Evolutionary conservation across 2,113 vertebrate species (phyloP).

Genomic region (Lophura nycthemera): DNA sequence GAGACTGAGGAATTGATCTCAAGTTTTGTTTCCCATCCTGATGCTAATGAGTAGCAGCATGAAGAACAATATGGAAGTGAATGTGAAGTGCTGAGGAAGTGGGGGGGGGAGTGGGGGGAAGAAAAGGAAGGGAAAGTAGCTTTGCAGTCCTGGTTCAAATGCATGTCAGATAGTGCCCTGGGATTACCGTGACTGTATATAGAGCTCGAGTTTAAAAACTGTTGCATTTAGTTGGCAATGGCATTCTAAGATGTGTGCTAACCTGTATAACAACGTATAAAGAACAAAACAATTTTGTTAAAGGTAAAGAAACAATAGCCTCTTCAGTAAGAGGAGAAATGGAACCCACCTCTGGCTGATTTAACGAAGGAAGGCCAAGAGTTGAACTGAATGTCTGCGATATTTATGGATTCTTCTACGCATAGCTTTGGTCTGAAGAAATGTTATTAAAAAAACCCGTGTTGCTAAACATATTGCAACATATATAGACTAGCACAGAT

Average conservation of each 20-base stretch:
- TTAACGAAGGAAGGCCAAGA: neutral
- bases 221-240: neutral
- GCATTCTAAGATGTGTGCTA: neutral
- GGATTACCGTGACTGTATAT: neutral
- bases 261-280: neutral
- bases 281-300: neutral
- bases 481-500: too few species aligned
- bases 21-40: neutral
- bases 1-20: neutral
- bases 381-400: neutral
- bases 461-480: neutral
- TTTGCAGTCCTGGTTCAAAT: neutral
- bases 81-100: neutral
- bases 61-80: neutral
- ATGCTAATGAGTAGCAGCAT: neutral
- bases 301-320: neutral
- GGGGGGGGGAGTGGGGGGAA: neutral
- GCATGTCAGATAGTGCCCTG: neutral
- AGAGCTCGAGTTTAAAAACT: neutral
- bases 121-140: neutral
- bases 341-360: neutral
- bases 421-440: neutral
- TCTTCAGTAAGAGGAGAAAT: neutral
- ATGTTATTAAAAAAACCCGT: neutral
- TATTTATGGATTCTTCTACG: neutral